Percentiles rank a stretch among this genome's conserved stretches.
phyloP scores from a whole-genome alignment of 2,888 invertebrate genomes.

The Brenthis daphne region DNA sequence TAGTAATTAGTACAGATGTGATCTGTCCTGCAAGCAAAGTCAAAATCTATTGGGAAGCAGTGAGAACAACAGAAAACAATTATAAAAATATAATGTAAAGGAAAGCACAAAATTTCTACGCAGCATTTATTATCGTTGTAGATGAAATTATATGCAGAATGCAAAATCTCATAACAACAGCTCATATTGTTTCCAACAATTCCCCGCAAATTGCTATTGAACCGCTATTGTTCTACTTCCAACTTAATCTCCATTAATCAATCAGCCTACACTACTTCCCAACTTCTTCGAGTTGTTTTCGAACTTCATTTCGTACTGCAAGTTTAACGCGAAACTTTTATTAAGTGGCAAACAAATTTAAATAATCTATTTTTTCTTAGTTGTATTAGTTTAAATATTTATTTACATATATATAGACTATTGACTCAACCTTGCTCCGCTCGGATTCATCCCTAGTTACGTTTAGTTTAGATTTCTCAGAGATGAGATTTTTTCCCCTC shows the following conservation, averaged over 20 bases:
- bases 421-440: no score
- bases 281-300: constrained; percentile 4
- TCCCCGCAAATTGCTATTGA: constrained; percentile 1
- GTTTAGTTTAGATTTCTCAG: no score
- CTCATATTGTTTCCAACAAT: constrained; percentile 13
- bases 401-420: no score
- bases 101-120: neutral
- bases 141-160: neutral
- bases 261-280: constrained; percentile 8
- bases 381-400: neutral
- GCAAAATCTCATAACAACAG: constrained; percentile 4
- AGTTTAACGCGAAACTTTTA: constrained; percentile 2
- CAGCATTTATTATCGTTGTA: neutral
- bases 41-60: no score
- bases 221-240: constrained; percentile 8
- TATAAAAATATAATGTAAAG: neutral
- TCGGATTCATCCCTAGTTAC: no score
- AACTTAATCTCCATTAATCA: constrained; percentile 23
- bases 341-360: neutral
- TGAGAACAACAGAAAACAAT: no score
- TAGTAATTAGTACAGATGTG: no score
- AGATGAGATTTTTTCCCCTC: no score
- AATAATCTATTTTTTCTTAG: neutral
- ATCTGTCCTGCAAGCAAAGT: no score
- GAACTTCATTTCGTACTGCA: constrained; percentile 8